phyloP scores from a whole-genome alignment of 1,140 invertebrate species.

The Micrasema longulum region DNA sequence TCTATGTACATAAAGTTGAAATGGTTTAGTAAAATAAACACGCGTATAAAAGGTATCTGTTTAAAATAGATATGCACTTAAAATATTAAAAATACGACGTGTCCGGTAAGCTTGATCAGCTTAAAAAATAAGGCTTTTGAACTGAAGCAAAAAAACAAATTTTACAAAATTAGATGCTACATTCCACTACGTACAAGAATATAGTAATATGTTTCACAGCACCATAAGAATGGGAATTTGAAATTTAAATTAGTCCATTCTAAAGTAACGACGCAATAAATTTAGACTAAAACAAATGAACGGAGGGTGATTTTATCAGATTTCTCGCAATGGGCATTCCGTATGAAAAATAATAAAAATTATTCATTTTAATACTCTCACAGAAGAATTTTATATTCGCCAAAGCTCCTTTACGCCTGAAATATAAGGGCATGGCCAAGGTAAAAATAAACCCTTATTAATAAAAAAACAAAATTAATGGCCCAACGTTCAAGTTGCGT shows the following conservation, averaged over 20 bases:
- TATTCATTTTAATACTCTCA: conserved; percentile 29
- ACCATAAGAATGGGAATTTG: conserved; percentile 24
- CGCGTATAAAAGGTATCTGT: too few species aligned
- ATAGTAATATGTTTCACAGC: conserved; percentile 16
- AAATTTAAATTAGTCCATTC: conserved; percentile 35
- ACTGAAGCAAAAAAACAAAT: too few species aligned
- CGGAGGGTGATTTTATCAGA: conserved; percentile 32
- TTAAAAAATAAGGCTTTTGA: too few species aligned
- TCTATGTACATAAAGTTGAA: too few species aligned
- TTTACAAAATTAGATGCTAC: too few species aligned
- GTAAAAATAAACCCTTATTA: conserved; percentile 12
- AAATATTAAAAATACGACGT: too few species aligned
- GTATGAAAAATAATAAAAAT: conserved; percentile 35
- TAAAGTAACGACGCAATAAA: conserved; percentile 33
- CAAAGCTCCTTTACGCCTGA: background rate
- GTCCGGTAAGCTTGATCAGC: too few species aligned
- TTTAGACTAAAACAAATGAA: conserved; percentile 31
- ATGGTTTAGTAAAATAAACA: too few species aligned
- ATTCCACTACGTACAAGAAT: background rate
- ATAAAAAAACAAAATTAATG: background rate
- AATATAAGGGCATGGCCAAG: conserved; percentile 3
- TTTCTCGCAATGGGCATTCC: conserved; percentile 26
- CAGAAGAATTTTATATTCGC: conserved; percentile 19
- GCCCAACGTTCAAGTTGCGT: too few species aligned
- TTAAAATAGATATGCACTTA: too few species aligned